Base-by-base conservation (phyloP, 2,113 vertebrate genomes). In the Epinephelus fuscoguttatus region DNA sequence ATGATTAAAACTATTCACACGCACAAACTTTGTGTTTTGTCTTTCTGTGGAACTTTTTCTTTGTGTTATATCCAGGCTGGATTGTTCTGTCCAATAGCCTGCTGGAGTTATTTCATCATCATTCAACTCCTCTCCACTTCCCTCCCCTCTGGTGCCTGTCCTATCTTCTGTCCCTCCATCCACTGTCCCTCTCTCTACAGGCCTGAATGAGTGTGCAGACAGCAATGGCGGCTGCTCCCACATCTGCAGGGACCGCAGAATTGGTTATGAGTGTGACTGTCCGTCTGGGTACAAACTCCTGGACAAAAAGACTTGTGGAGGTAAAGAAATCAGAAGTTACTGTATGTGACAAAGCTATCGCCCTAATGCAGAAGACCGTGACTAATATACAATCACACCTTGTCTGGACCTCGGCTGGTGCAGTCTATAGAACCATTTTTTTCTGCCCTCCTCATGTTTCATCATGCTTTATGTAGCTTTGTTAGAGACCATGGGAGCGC, bases 171-270 rank as follows among this genome's bases (percentile, higher is more conserved):
- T 50, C 56, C n/a, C 33, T 69, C 50, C 59, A 71, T 18, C 56
- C 19, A 4, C 64, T 59, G 3, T 21, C n/a, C 19, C 56, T 84
- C 64, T 75, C 75, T 80, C 59, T 80, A 18, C 85, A 96, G 95
- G 92, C 47, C 55, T 94, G 63, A 95, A 96, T 50, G 95, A 96
- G 82, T 99, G 98, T 76, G 89, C 95, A 0, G 92, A 93, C 80
- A 98, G 97, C 94, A 99, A 99, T 37, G 98, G 98, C 0, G 98
- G 98, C 83, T 99, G 98, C 90, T 99, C 98, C 23, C 98, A 99
- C 94, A 96, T 97, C 93, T 99, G 98, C 96, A 96, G 92, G 27
- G 98, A 99, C 94, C 94, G 94, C 83, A 96, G 93, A 90, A 96
- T 99, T 0, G 97, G 98, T 82, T 97, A 97, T 14, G 96, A 97